These are phyloP conservation scores for Leptothorax acervorum DNA, from an alignment of 2,888 invertebrate genomes.

Conservation along the genomic window DNA sequence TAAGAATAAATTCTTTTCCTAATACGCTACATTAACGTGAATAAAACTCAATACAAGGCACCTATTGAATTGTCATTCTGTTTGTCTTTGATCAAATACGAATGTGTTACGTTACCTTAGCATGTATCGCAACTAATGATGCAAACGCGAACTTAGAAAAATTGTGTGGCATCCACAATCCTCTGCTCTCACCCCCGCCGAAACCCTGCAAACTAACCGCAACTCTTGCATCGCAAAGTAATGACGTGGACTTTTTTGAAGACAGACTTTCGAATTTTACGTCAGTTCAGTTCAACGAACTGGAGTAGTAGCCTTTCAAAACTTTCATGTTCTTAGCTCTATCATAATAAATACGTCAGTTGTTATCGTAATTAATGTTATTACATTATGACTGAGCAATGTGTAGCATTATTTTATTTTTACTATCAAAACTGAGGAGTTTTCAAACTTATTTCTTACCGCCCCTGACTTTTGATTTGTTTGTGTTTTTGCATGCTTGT, in stretches of 20 bases:
- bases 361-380: neutral
- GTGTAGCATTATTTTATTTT: neutral
- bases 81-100: neutral
- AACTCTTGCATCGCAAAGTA: conserved; percentile 72
- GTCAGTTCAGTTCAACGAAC: neutral
- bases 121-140: conserved; percentile 40
- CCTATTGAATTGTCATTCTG: neutral
- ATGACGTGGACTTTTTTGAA: conserved; percentile 24
- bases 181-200: conserved; percentile 78
- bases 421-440: neutral
- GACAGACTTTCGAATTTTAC: conserved; percentile 31
- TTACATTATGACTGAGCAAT: neutral
- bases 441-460: neutral
- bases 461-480: neutral
- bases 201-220: conserved; percentile 75
- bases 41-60: neutral
- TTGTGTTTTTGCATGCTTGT: neutral
- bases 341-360: neutral
- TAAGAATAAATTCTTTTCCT: neutral
- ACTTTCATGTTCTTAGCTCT: neutral
- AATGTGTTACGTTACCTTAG: neutral
- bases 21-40: neutral
- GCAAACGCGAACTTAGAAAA: conserved; percentile 36
- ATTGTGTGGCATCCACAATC: conserved; percentile 68
- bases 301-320: neutral